phyloP scores from a whole-genome alignment of 2,888 invertebrate genomes.

The Sinodicranocentrus sp. region DNA sequence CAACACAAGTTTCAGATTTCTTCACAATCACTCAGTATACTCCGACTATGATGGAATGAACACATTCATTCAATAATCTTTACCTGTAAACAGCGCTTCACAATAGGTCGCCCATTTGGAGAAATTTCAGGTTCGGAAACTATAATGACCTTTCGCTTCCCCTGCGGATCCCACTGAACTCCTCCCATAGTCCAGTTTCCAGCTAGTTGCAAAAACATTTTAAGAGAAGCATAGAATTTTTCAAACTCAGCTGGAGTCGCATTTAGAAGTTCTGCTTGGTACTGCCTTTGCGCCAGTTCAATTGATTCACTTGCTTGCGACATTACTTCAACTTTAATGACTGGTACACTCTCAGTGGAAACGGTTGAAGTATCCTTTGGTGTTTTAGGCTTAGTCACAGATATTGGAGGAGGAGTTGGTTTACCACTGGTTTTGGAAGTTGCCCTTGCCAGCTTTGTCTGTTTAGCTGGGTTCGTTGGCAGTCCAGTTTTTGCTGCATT shows the following conservation, averaged over 20 bases:
- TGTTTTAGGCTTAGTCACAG: neutral
- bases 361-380: neutral
- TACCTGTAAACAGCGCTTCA: conserved; percentile 73
- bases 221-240: conserved; percentile 67
- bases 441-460: no score
- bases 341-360: neutral
- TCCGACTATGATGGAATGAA: no score
- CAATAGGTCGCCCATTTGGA: conserved; percentile 62
- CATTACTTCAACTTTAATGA: neutral
- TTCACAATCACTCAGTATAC: no score
- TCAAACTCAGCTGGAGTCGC: conserved; percentile 67
- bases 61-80: neutral
- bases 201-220: conserved; percentile 61
- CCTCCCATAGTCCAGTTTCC: conserved; percentile 74
- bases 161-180: conserved; percentile 73
- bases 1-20: no score
- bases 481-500: no score
- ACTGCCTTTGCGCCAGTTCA: no score
- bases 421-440: no score
- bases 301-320: neutral
- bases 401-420: neutral
- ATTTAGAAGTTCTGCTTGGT: conserved; percentile 34
- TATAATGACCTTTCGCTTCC: conserved; percentile 71
- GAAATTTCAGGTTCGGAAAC: conserved; percentile 71
- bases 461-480: no score